Evolutionary conservation across 2,113 vertebrate genomes (phyloP).

Genomic region (Clupea harengus): DNA sequence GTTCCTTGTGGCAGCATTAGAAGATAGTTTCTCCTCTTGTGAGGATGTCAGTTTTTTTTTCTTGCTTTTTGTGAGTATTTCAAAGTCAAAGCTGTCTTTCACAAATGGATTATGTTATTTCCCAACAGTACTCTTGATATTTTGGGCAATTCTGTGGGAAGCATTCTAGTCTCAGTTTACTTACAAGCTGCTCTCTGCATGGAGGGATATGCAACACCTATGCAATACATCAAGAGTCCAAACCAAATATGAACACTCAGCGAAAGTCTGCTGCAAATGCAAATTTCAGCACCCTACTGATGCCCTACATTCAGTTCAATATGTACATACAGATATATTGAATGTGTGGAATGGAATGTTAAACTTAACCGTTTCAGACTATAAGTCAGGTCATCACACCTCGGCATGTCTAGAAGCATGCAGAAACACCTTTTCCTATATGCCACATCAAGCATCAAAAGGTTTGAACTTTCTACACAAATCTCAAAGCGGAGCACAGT

Average conservation of each 20-base stretch:
- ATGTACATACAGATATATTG: background rate
- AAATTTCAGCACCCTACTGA: too few relatives aligned
- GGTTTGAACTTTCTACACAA: background rate
- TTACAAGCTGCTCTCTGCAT: too few relatives aligned
- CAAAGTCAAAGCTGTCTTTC: background rate
- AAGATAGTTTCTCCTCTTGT: background rate
- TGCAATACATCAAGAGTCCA: too few relatives aligned
- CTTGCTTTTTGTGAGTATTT: background rate
- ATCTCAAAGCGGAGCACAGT: background rate
- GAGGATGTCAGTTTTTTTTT: background rate
- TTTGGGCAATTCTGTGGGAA: background rate
- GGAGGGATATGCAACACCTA: too few relatives aligned
- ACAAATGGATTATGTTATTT: background rate
- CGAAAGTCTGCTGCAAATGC: too few relatives aligned
- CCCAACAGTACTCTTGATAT: background rate
- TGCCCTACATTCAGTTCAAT: background rate
- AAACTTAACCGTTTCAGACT: background rate
- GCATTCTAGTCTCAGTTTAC: background rate
- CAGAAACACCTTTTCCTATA: background rate
- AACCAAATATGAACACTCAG: too few relatives aligned
- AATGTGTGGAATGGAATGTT: background rate
- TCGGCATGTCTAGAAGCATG: background rate
- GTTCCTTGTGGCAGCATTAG: background rate
- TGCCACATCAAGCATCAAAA: background rate
- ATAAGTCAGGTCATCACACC: background rate